Base-by-base conservation (phyloP, 1,140 invertebrate species). In the Bombus pyrosoma region DNA sequence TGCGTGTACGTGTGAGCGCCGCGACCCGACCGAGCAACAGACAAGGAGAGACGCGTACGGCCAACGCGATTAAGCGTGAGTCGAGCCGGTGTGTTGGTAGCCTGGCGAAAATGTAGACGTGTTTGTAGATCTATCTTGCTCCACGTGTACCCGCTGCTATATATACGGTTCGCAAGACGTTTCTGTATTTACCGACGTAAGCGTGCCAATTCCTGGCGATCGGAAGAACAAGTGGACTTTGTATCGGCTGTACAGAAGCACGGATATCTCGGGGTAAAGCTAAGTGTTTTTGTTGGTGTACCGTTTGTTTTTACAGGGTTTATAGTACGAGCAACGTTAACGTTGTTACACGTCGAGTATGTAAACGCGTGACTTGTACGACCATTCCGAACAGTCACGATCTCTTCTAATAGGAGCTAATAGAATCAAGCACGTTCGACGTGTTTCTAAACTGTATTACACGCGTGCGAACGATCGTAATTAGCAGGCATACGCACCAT, bases 51-150 rank as follows among this genome's bases (percentile, higher is more conserved):
- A 73, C 25, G 39, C 37, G 62, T 59, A 37, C 28, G 15, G 6
- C 2, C n/a, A 32, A 59, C 68, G 37, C 47, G 83, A 43, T 57
- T 41, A 81, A 74, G 71, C 59, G 83, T 53, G 80, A 85, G 72
- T 80, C 53, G 13, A n/a, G n/a, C 22, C 18, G 22, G 28, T 81
- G 77, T 72, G 41, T 80, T 32, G 43, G 53, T 74, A 37, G 53
- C 72, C 32, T 15, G 37, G 32, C 4, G 12, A 39, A 73, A 53
- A 34, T 32, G 34, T 64, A 13, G 32, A 37, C 53, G 53, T 43
- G 39, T 43, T 57, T 28, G 43, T 32, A 32, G 32, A 62, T 62
- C 41, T 57, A 34, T 71, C 39, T 72, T 25, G 28, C n/a, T 53
- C 80, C 80, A 75, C 80, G 73, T 78, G 75, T 66, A 69, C 39